Evolutionary conservation across 2,113 vertebrate genomes (phyloP).

Genomic region (Kryptolebias marmoratus): DNA sequence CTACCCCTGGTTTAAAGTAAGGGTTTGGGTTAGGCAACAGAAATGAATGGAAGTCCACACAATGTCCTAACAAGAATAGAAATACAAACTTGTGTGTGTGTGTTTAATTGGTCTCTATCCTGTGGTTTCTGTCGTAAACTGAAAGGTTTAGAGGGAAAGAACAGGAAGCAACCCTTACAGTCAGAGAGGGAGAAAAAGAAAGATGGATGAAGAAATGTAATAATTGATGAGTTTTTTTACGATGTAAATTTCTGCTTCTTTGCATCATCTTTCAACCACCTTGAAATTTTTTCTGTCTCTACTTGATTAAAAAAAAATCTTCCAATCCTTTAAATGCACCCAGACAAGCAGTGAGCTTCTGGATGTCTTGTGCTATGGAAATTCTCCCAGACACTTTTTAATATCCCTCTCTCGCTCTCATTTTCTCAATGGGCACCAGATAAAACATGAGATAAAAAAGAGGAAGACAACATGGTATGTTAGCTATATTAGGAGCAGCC

Average conservation of each 20-base stretch:
- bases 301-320: not conserved
- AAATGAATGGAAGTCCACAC: no score
- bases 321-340: not conserved
- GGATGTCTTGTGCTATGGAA: not conserved
- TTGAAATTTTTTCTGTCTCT: not conserved
- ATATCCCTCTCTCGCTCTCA: not conserved
- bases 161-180: not conserved
- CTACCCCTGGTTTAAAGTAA: no score
- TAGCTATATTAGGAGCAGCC: not conserved
- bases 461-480: not conserved
- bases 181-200: slow-evolving; percentile 1
- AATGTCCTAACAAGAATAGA: no score
- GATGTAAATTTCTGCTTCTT: not conserved
- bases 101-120: slow-evolving; percentile 28
- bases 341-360: not conserved
- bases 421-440: not conserved
- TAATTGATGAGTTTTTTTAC: not conserved
- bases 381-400: not conserved
- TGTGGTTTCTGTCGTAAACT: not conserved
- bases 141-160: not conserved
- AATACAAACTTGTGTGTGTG: not conserved
- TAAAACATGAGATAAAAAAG: not conserved
- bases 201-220: not conserved
- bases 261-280: not conserved
- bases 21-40: no score